Conservation (phyloP, 2,797 vertebrate genomes). For the Sebastes hubbsi region DNA sequence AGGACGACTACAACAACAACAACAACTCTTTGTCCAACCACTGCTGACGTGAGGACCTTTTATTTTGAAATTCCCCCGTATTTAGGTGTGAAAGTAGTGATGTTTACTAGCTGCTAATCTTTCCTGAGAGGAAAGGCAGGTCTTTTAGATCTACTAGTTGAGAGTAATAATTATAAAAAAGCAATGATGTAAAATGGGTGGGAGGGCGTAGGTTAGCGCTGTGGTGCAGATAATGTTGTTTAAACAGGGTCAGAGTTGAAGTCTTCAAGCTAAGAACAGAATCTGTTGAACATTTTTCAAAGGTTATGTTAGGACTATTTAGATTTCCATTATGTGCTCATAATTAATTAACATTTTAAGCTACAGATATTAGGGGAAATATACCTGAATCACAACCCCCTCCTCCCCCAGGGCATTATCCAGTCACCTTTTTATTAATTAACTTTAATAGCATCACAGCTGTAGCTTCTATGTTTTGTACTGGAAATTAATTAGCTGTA, state of each 20-base stretch:
- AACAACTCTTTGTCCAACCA: constrained; percentile 47
- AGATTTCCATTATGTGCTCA: background rate
- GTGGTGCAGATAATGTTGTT: background rate
- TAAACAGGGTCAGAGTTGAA: background rate
- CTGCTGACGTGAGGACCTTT: constrained; percentile 80
- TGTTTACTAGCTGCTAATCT: constrained; percentile 90
- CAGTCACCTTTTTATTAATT: constrained; percentile 26
- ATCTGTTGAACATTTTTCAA: constrained; percentile 15
- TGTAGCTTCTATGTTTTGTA: constrained; percentile 51
- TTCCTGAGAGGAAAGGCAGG: constrained; percentile 70
- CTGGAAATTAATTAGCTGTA: constrained; percentile 51
- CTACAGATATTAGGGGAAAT: background rate
- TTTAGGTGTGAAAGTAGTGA: constrained; percentile 50
- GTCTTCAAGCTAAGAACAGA: background rate
- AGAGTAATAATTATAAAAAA: constrained; percentile 53
- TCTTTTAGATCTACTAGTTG: constrained; percentile 37
- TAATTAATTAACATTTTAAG: background rate
- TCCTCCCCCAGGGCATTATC: constrained; percentile 61
- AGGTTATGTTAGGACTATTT: background rate
- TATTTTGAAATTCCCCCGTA: constrained; percentile 58
- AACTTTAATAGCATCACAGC: constrained; percentile 24
- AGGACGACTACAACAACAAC: constrained; percentile 1
- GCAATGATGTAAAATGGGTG: constrained; percentile 32
- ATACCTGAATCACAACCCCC: background rate
- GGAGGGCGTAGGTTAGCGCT: background rate